These are phyloP conservation scores for Polypedilum vanderplanki DNA, from an alignment of 1,140 invertebrate genomes.

Conservation along the genomic window DNA sequence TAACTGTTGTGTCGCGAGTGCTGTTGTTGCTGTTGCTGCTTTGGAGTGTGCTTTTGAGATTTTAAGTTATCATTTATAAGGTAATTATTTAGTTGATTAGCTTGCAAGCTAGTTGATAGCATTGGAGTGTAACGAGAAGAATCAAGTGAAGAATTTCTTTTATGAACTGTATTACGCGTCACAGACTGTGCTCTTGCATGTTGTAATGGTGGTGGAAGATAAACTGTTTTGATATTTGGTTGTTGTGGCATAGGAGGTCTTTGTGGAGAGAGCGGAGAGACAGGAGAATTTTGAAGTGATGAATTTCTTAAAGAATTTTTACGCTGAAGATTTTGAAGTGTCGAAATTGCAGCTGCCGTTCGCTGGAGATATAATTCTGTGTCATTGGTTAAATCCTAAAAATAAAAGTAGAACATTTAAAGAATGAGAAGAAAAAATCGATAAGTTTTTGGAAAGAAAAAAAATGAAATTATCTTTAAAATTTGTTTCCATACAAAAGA, in stretches of 20 bases:
- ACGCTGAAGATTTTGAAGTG: constrained; percentile 48
- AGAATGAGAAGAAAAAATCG: too few relatives aligned
- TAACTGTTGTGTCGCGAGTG: constrained; percentile 48
- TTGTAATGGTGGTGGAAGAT: constrained; percentile 30
- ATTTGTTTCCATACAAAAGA: too few relatives aligned
- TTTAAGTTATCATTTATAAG: neutral
- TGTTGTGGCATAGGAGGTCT: constrained; percentile 29
- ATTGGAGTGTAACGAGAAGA: neutral
- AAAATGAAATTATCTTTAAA: too few relatives aligned
- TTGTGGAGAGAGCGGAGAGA: constrained; percentile 33
- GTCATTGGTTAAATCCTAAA: constrained; percentile 44
- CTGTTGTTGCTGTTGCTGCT: constrained; percentile 41
- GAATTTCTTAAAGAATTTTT: constrained; percentile 38
- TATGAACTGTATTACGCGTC: constrained; percentile 4
- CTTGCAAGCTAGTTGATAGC: constrained; percentile 28
- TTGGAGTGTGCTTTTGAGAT: too few relatives aligned
- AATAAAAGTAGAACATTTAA: neutral
- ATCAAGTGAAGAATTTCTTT: constrained; percentile 30
- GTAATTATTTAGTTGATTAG: constrained; percentile 15
- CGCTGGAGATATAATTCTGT: constrained; percentile 58
- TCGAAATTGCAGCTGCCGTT: constrained; percentile 59
- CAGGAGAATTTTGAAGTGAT: constrained; percentile 35
- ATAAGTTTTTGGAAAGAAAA: neutral
- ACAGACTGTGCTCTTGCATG: neutral
- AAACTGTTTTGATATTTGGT: constrained; percentile 33